Evolutionary conservation across 2,797 vertebrate genomes (phyloP).

Genomic region (Sarcophilus harrisii): DNA sequence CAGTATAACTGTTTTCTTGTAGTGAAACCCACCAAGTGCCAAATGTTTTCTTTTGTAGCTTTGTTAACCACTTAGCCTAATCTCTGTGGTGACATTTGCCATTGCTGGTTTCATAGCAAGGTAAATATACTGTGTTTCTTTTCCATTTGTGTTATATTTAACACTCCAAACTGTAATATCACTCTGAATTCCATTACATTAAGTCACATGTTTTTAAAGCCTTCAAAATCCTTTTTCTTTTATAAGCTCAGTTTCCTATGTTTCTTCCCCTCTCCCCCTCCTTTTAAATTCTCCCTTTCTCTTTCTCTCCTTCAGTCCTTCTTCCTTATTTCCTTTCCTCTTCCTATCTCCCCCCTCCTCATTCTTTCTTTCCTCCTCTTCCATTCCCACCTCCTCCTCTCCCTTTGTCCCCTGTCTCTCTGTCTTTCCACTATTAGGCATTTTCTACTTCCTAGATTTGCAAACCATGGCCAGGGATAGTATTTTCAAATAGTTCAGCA

Average conservation of each 20-base stretch:
- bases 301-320: background rate
- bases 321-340: background rate
- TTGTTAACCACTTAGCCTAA: conserved; percentile 56
- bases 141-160: conserved; percentile 35
- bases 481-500: conserved; percentile 81
- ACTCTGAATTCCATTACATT: conserved; percentile 14
- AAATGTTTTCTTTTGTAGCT: conserved; percentile 57
- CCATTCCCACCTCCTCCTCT: background rate
- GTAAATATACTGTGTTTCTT: conserved; percentile 46
- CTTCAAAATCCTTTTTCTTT: conserved; percentile 40
- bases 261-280: background rate
- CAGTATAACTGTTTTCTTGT: conserved; percentile 48
- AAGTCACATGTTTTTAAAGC: conserved; percentile 24
- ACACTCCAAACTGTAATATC: conserved; percentile 19
- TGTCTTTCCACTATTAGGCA: conserved; percentile 51
- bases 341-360: background rate
- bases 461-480: conserved; percentile 65
- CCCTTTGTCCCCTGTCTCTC: conserved; percentile 5
- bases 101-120: conserved; percentile 25
- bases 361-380: background rate
- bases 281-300: background rate
- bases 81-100: conserved; percentile 41
- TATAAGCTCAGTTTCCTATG: conserved; percentile 63
- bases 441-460: conserved; percentile 69
- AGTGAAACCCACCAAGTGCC: conserved; percentile 55